Evolutionary conservation across 2,113 vertebrate genomes (phyloP).

Genomic region (Lucifuga dentata): DNA sequence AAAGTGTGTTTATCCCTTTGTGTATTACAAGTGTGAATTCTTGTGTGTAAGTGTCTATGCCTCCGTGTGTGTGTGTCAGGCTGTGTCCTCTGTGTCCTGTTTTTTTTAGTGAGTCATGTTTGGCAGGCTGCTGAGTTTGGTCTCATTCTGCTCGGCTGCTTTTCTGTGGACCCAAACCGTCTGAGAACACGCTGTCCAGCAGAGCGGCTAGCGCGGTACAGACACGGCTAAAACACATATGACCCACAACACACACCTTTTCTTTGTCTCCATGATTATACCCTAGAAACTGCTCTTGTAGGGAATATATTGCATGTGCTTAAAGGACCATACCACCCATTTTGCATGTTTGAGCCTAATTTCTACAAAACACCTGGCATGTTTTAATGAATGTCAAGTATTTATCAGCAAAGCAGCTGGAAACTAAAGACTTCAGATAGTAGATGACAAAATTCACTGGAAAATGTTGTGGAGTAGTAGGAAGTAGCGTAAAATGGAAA

Average conservation of each 20-base stretch:
- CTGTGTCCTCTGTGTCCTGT: constrained; percentile 34
- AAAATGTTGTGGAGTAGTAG: too few species aligned
- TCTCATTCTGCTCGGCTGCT: constrained; percentile 77
- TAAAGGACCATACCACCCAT: too few species aligned
- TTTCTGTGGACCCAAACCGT: constrained; percentile 44
- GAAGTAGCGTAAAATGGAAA: too few species aligned
- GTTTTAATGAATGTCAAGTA: too few species aligned
- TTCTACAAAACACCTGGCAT: too few species aligned
- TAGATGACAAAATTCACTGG: too few species aligned
- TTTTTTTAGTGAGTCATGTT: constrained; percentile 52
- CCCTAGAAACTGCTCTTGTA: too few species aligned
- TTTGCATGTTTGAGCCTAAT: too few species aligned
- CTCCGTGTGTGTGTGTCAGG: not conserved
- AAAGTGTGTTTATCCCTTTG: not conserved
- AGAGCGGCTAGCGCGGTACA: constrained; percentile 59
- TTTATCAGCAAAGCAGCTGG: too few species aligned
- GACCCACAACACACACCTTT: constrained; percentile 18
- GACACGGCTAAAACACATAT: constrained; percentile 42
- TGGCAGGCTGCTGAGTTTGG: constrained; percentile 66
- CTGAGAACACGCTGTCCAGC: constrained; percentile 73
- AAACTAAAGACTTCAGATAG: too few species aligned
- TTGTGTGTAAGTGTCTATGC: not conserved
- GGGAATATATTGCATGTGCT: too few species aligned
- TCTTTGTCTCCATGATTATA: constrained; percentile 47
- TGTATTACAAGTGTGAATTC: not conserved